A percentile compares a stretch with the other conserved stretches of the same genome.
Evolutionary conservation across 2,888 invertebrate species (phyloP).

Genomic region (Crepidodera aurea): DNA sequence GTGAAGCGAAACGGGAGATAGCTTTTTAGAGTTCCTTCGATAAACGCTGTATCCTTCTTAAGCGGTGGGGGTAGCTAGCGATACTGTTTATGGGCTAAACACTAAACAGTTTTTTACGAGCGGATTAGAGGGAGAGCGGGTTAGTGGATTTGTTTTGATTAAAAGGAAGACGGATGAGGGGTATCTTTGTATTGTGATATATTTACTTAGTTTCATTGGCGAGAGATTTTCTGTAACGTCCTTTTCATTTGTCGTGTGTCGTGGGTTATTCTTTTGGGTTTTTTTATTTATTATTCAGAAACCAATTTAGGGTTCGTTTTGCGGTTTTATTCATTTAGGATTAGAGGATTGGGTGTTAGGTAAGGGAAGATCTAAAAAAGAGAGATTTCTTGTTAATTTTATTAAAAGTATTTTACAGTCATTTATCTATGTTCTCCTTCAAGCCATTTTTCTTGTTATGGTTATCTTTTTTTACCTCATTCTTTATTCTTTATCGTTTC

Average conservation of each 20-base stretch:
- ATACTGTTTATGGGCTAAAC: slow-evolving; percentile 61
- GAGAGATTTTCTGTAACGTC: slow-evolving; percentile 48
- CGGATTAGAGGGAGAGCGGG: slow-evolving; percentile 57
- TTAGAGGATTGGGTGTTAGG: slow-evolving; percentile 31
- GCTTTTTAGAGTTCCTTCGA: slow-evolving; percentile 45
- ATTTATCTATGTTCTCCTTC: too few species aligned
- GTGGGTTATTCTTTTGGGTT: slow-evolving; percentile 39
- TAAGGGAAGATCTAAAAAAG: slow-evolving; percentile 41
- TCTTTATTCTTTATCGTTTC: too few species aligned
- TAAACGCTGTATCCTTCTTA: slow-evolving; percentile 53
- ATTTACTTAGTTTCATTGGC: slow-evolving; percentile 53
- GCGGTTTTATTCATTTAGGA: slow-evolving; percentile 36
- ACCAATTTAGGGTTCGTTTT: slow-evolving; percentile 37
- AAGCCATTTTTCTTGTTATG: too few species aligned
- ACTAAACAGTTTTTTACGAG: slow-evolving; percentile 61
- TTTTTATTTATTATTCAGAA: slow-evolving; percentile 48
- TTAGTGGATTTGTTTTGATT: slow-evolving; percentile 56
- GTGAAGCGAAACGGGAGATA: slow-evolving; percentile 29
- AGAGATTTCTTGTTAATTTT: slow-evolving; percentile 7
- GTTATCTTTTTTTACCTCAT: too few species aligned
- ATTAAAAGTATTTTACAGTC: too few species aligned
- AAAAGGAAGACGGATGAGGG: slow-evolving; percentile 52
- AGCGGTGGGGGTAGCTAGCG: slow-evolving; percentile 57
- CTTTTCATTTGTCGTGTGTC: slow-evolving; percentile 50
- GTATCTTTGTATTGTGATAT: slow-evolving; percentile 52